Evolutionary conservation across 2,888 invertebrate species (phyloP), one percentile per base, ranked within the genome.

Genomic region (Scaptomyza caliginosa): DNA sequence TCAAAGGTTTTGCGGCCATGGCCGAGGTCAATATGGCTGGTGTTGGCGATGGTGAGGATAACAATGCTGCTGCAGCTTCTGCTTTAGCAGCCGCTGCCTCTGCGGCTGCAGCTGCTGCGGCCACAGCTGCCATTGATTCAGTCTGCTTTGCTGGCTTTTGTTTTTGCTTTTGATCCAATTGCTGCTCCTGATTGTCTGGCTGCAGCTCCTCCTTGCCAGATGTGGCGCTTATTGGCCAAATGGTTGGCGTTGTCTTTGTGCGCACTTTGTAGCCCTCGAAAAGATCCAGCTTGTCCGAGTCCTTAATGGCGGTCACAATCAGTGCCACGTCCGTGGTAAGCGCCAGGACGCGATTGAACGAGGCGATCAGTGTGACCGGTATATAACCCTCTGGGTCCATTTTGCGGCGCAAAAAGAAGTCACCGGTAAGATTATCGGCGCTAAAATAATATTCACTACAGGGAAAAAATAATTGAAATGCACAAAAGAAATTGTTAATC

Each of bases 391-490:
- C 96, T 2, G 94, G 92, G 83, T 97, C 96, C 99, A 99, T 99
- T 93, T 98, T 98, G 81, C 98, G 95, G 28, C 99, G 94, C 74
- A 99, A 93, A 93, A 97, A 99, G 93, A 99, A 97, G 90, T 99
- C 99, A 84, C 97, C 95, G 81, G 96, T 94, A 57, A 99, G 93
- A 92, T 99, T 99, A 89, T 98, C 98, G 75, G 96, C 96, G 85
- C 98, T 98, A 93, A 99, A 99, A 94, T 99, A 99, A 92, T 99
- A 99, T 92, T 99, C 99, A 90, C 99, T 99, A 93, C 19, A 16
- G 11, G 24, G 11, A 7, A 38, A 13, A 34, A 10, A 43, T 11
- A 7, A 28, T 7, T 6, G n/a, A 39, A 26, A 42, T 48, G 2
- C 16, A 11, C 32, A 34, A 28, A 19, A 49, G 8, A 39, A 46